Base-by-base conservation (phyloP, 2,888 invertebrate genomes). In the Drosophila glabriapex region DNA sequence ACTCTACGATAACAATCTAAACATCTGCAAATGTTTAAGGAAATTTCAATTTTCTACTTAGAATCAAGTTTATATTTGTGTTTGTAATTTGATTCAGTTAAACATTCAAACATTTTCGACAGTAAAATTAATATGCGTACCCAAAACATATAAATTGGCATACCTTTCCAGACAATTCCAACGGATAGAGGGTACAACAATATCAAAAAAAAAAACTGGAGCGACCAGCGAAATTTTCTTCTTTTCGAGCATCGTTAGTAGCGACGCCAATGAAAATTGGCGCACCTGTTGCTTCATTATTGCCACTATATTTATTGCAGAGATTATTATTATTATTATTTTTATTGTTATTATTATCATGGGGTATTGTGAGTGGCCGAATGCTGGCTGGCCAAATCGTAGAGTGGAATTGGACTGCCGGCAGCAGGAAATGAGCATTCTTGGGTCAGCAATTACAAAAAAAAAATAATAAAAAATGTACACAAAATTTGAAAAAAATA, bases 361-460 rank as follows among this genome's bases (percentile, higher is more conserved):
- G 43, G 49, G 19, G 46, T 29, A 74, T 76, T 69, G 55, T 65
- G 66, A 35, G 66, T 63, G 41, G 53, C 25, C 35, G 39, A 59
- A n/a, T 65, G 28, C 65, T 52, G 25, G 12, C 58, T 60, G 22
- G 19, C 58, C 33, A 41, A 59, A 59, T 64, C 35, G 14, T 9
- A 16, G 25, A 39, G 0, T 29, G 29, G 28, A 52, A 28, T 28
- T 46, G 16, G 52, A 52, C 29, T n/a, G 39, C 39, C 43, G 55
- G 65, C 41, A 59, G 60, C 85, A 87, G 88, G 88, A 84, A 84
- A 75, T 77, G 65, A 59, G 49, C 66, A 84, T 84, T 82, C 80
- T 80, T 84, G 59, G 39, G 33, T 52, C 66, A 54, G 53, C 67
- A 73, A 84, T 75, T 84, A 78, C 69, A 67, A 54, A 49, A 14